Conservation (phyloP, 2,797 vertebrate species). For the Clarias pachynema region DNA sequence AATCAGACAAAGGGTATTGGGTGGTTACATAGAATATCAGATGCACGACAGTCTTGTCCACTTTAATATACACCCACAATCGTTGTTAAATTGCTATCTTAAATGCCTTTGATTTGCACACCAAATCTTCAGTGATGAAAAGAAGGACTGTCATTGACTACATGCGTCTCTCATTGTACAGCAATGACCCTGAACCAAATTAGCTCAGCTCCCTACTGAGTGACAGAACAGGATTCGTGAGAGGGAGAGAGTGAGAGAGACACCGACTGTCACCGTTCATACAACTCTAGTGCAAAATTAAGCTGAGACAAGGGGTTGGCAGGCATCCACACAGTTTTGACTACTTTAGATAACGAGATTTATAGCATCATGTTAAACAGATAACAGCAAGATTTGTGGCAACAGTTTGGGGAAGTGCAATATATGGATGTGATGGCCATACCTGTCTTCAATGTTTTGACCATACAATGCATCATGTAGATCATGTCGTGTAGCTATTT, state of each 20-base stretch:
- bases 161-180: not conserved
- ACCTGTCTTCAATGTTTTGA: not conserved
- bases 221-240: not conserved
- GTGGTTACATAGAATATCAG: not conserved
- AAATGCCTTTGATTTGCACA: not conserved
- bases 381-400: not conserved
- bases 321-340: not conserved
- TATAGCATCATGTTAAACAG: not conserved
- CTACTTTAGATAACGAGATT: not conserved
- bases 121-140: not conserved
- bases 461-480: not conserved
- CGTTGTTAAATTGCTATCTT: not conserved
- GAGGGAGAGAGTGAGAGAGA: not conserved
- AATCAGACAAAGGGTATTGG: not conserved
- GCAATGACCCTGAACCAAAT: slow-evolving; percentile 8
- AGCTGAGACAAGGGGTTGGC: not conserved
- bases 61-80: not conserved
- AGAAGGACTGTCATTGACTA: not conserved
- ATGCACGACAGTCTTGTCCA: not conserved
- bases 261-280: not conserved
- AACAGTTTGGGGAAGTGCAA: not conserved
- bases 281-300: not conserved
- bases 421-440: not conserved
- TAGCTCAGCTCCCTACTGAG: slow-evolving; percentile 4
- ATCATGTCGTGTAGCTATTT: not conserved